Base-by-base conservation (phyloP, 1,140 invertebrate genomes). In the Nebria ingens region DNA sequence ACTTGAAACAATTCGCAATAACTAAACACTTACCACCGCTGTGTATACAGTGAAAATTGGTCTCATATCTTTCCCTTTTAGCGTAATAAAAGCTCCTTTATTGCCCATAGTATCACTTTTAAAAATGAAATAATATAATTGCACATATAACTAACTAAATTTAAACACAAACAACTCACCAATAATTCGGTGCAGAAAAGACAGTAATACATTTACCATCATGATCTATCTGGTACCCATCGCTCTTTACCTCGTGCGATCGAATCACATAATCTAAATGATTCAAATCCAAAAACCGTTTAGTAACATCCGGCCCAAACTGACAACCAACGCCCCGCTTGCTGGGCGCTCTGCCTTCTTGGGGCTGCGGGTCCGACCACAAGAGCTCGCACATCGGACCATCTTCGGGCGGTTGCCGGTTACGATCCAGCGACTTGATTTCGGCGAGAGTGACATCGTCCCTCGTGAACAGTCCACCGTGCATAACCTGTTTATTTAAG, bases 131-230 rank as follows among this genome's bases (percentile, higher is more conserved):
- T 52, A 52, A 22, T 58, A 57, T 23, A 53, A 21, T 22, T 17
- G 25, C 4, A 19, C 15, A 45, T 17, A 56, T 15, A 19, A 11
- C n/a, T n/a, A n/a, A n/a, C n/a, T n/a, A n/a, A n/a, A n/a, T n/a
- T n/a, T n/a, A n/a, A n/a, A n/a, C n/a, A n/a, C n/a, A n/a, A 51
- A n/a, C n/a, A n/a, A 63, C 74, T 72, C 75, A 95, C 92, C 96
- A 99, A 79, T 98, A 99, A 76, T 99, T 99, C 56, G 97, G 97
- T 59, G 97, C 97, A 19, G 94, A 98, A 76, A 97, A 97, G 2
- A 97, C 91, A 2, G 93, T 97, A 60, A 96, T 92, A 68, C 93
- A 97, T 68, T 91, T 89, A 21, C 91, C 93, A 69, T 94, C 82
- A 69, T 99, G 97, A 9, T 86, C 85, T 17, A 93, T 75, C 75